Evolutionary conservation across 53 echinoderm and acorn worm species (phyloP).

Genomic region (Echinometra lucunter): DNA sequence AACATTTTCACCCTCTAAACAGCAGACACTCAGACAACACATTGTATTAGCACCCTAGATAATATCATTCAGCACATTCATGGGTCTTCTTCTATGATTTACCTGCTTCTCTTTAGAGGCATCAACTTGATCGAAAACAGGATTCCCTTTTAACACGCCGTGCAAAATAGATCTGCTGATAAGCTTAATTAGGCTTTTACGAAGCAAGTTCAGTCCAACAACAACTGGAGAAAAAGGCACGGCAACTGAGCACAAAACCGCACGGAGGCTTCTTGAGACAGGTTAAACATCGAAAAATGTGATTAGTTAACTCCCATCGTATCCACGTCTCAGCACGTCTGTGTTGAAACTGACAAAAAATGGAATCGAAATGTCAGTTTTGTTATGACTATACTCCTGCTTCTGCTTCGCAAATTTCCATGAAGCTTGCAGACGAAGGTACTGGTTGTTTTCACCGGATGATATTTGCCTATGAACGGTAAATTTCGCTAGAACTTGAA

Average conservation of each 20-base stretch:
- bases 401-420: neutral
- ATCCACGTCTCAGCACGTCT: neutral
- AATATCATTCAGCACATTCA: too few relatives aligned
- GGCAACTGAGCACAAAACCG: neutral
- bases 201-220: neutral
- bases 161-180: neutral
- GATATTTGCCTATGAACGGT: neutral
- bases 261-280: neutral
- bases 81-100: too few relatives aligned
- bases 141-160: too few relatives aligned
- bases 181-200: neutral
- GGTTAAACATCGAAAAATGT: neutral
- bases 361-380: neutral
- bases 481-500: too few relatives aligned
- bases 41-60: too few relatives aligned
- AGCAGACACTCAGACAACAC: too few relatives aligned
- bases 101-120: too few relatives aligned
- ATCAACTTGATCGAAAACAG: too few relatives aligned
- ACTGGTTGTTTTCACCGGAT: neutral
- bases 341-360: neutral
- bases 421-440: neutral
- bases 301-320: neutral
- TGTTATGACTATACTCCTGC: neutral
- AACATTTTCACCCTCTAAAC: too few relatives aligned
- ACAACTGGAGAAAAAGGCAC: neutral